Conservation (phyloP, 2,888 invertebrate species). For the Argyra leucocephala region DNA sequence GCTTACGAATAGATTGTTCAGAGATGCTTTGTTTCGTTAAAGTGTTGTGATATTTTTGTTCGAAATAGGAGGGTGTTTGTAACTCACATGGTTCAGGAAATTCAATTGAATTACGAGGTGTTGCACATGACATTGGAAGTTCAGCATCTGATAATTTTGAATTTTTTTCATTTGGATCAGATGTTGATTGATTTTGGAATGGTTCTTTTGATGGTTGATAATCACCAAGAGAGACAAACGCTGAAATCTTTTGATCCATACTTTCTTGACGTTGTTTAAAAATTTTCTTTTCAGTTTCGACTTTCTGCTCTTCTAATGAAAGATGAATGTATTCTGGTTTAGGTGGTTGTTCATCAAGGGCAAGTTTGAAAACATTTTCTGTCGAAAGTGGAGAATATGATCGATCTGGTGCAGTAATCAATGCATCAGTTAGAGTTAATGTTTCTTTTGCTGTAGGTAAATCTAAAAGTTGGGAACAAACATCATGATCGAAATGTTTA, state of each 20-base stretch:
- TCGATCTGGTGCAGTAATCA: constrained; percentile 55
- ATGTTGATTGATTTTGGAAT: constrained; percentile 20
- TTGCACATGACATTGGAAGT: not conserved
- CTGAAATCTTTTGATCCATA: constrained; percentile 20
- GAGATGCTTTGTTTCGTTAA: not conserved
- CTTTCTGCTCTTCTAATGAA: constrained; percentile 2
- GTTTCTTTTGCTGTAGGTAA: constrained; percentile 45
- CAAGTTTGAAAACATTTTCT: constrained; percentile 37
- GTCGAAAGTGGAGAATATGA: constrained; percentile 51
- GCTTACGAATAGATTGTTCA: not conserved
- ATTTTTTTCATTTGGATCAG: not conserved
- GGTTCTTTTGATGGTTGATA: constrained; percentile 17
- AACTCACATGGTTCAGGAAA: not conserved
- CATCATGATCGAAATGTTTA: constrained; percentile 44
- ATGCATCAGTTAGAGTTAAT: constrained; percentile 49
- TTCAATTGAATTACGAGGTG: constrained; percentile 12
- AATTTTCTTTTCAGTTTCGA: not conserved
- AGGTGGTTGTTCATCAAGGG: constrained; percentile 29
- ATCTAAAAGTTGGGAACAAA: constrained; percentile 40
- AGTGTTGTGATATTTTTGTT: not conserved
- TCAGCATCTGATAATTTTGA: not conserved
- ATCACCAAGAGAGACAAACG: constrained; percentile 23
- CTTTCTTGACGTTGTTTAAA: constrained; percentile 12
- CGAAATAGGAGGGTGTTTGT: not conserved
- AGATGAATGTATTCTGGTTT: constrained; percentile 11